Percentiles rank a stretch among this genome's conserved stretches.
These are phyloP conservation scores for Isoperla grammatica DNA, from an alignment of 2,888 invertebrate species.

Conservation along the genomic window DNA sequence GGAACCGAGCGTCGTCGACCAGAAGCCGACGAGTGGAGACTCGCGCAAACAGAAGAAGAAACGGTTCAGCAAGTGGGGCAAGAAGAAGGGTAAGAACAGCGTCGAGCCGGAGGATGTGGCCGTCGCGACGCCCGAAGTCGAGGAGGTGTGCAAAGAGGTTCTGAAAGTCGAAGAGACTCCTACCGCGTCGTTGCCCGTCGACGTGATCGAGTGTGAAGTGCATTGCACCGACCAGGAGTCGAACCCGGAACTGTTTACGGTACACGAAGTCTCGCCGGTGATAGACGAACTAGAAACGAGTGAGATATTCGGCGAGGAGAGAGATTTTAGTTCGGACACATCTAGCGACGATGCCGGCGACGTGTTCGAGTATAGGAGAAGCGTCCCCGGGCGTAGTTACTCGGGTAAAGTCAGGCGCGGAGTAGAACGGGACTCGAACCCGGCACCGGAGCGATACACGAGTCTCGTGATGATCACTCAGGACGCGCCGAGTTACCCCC, in stretches of 20 bases:
- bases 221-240: neutral
- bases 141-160: neutral
- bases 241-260: too few relatives aligned
- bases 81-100: constrained; percentile 2
- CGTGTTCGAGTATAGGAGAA: too few relatives aligned
- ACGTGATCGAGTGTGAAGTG: neutral
- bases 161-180: neutral
- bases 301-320: constrained; percentile 5
- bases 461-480: constrained; percentile 89
- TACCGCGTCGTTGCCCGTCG: neutral
- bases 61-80: constrained; percentile 18
- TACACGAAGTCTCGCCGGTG: too few relatives aligned
- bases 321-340: neutral
- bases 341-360: neutral
- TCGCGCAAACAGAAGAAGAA: constrained; percentile 2
- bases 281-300: too few relatives aligned
- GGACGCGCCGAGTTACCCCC: constrained; percentile 44
- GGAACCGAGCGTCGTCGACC: too few relatives aligned
- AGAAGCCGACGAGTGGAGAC: constrained; percentile 4
- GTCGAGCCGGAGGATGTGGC: neutral
- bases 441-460: constrained; percentile 56
- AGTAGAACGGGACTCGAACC: neutral
- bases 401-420: too few relatives aligned
- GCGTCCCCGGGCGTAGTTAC: too few relatives aligned
- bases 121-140: neutral